Base-by-base conservation (phyloP, 2,888 invertebrate species). In the Acronicta leporina region DNA sequence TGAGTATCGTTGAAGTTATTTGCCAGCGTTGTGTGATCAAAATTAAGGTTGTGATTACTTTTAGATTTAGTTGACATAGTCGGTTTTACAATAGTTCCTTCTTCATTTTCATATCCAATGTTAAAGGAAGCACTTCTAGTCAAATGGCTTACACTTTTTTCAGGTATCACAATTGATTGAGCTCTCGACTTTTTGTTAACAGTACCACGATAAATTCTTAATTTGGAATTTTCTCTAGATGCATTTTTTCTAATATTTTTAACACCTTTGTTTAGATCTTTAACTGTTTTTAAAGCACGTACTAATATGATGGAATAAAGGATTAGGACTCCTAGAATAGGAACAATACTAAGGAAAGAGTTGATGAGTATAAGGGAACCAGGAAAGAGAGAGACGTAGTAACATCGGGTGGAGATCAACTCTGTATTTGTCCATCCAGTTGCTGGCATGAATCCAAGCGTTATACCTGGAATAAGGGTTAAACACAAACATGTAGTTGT, bases 251-350 rank as follows among this genome's bases (percentile, higher is more conserved):
- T 87, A 3, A 75, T 70, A 46, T 79, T 81, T 85, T 87, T 90
- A 15, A 84, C 78, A 5, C 86, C 79, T 41, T 77, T 84, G 66
- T 84, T 87, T 6, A 90, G 83, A 53, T 83, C 84, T 47, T 82
- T 86, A 1, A 89, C 87, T 46, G 93, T 96, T 74, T 89, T 92
- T 46, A 96, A 79, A 2, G 96, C 96, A 72, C 92, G 90, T 53
- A 95, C 89, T 68, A 96, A 85, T 63, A 96, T 96, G 6, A 95
- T 95, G 0, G 94, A 90, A 72, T 96, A 96, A 10, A 96, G 85
- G 1, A 95, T 86, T 2, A 83, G 84, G n/a, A 92, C 92, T 6
- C 89, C 74, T 20, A 82, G 45, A 2, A 94, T 86, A 4, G 96
- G 96, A 49, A 96, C 79, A 0, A 95, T 83, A 59, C 96, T 96